phyloP scores from a whole-genome alignment of 2,888 invertebrate species.

The Tiliacea aurago region DNA sequence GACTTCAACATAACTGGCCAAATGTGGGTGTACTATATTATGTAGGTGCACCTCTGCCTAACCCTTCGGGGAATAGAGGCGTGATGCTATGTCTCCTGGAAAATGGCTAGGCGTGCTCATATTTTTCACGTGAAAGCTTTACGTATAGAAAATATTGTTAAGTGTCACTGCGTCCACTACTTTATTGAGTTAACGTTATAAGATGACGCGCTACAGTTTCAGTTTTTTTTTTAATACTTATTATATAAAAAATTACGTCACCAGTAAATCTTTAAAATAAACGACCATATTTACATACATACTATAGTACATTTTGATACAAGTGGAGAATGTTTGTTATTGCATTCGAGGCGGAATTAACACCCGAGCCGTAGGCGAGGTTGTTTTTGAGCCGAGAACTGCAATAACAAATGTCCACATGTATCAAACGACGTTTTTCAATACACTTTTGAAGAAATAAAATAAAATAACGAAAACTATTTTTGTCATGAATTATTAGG shows the following conservation, averaged over 20 bases:
- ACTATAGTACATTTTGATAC: no score
- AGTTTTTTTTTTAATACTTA: neutral
- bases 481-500: no score
- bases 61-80: neutral
- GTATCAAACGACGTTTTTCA: no score
- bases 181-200: constrained; percentile 5
- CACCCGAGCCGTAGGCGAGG: no score
- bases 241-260: neutral
- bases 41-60: neutral
- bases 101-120: constrained; percentile 4
- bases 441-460: no score
- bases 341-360: no score
- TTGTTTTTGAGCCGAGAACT: no score
- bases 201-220: neutral
- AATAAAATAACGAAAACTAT: no score
- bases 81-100: neutral
- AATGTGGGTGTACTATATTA: neutral
- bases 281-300: neutral
- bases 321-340: no score
- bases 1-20: neutral
- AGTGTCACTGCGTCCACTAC: neutral
- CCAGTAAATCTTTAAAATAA: neutral
- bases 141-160: constrained; percentile 16
- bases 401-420: no score
- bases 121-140: constrained; percentile 5